Conservation (phyloP, 2,797 vertebrate genomes). For the Smutsia temminckii region DNA sequence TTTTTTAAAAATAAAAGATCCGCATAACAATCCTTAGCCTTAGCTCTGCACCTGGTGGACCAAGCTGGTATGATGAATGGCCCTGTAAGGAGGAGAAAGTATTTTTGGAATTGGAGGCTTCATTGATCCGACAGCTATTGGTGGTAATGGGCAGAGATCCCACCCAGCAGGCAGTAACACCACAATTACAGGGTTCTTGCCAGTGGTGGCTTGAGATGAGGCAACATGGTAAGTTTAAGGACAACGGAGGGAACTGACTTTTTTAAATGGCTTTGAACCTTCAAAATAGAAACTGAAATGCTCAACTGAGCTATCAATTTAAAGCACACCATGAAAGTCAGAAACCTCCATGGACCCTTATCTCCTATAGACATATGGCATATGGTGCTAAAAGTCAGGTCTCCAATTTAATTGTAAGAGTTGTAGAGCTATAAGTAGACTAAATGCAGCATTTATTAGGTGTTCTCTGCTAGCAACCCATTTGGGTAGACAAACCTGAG, state of each 20-base stretch:
- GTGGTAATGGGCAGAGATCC: rapidly evolving
- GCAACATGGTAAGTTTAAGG: background rate
- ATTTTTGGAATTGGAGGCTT: background rate
- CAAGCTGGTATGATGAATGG: too few species aligned
- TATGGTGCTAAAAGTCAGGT: background rate
- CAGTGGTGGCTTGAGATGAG: background rate
- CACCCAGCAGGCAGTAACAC: rapidly evolving
- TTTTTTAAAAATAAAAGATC: background rate
- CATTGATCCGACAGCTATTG: background rate
- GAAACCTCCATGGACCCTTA: background rate
- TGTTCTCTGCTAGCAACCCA: background rate
- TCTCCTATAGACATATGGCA: background rate
- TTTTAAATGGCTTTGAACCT: background rate
- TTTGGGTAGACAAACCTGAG: background rate
- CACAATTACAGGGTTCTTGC: background rate
- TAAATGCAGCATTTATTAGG: background rate
- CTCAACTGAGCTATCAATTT: background rate
- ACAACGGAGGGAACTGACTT: background rate
- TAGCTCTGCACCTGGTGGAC: background rate
- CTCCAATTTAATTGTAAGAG: background rate
- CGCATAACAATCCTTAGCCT: background rate
- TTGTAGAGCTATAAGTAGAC: background rate
- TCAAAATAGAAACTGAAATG: background rate
- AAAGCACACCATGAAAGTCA: background rate
- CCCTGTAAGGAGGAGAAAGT: background rate